Evolutionary conservation across 2,888 invertebrate species (phyloP).

Genomic region (Eupithecia dodoneata): DNA sequence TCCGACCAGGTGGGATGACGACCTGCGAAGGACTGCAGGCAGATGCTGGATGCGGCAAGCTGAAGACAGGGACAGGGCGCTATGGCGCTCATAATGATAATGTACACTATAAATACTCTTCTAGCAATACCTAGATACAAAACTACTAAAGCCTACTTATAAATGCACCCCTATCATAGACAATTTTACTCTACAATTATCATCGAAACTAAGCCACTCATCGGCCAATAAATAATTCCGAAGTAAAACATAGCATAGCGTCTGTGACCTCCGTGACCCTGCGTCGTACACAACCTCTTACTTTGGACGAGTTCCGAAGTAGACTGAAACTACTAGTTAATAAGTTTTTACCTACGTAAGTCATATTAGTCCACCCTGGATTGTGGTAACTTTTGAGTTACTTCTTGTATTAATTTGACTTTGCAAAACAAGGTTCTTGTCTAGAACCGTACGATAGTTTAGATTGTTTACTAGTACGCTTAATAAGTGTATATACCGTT

Average conservation of each 20-base stretch:
- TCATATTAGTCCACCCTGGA: background rate
- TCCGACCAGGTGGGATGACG: too few relatives aligned
- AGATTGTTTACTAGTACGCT: too few relatives aligned
- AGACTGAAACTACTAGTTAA: background rate
- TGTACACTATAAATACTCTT: too few relatives aligned
- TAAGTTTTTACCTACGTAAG: background rate
- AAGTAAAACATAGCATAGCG: constrained; percentile 24
- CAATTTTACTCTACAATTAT: constrained; percentile 26
- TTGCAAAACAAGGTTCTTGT: too few relatives aligned
- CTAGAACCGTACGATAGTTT: too few relatives aligned
- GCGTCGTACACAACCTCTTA: constrained; percentile 10
- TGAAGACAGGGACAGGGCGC: too few relatives aligned
- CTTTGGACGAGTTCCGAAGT: constrained; percentile 7
- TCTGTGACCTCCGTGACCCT: constrained; percentile 26
- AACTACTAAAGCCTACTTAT: background rate
- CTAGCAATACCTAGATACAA: background rate
- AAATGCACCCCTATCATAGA: constrained; percentile 22
- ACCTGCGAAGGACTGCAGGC: too few relatives aligned
- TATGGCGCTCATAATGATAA: too few relatives aligned
- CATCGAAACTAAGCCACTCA: constrained; percentile 15
- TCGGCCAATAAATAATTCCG: constrained; percentile 31
- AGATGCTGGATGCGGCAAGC: too few relatives aligned
- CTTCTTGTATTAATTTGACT: background rate
- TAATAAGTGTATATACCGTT: too few relatives aligned
- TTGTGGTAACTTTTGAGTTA: background rate